Percentiles rank a stretch among this genome's conserved stretches.
These are phyloP conservation scores for Heliconius eleuchia DNA, from an alignment of 1,140 invertebrate genomes.

Conservation along the genomic window DNA sequence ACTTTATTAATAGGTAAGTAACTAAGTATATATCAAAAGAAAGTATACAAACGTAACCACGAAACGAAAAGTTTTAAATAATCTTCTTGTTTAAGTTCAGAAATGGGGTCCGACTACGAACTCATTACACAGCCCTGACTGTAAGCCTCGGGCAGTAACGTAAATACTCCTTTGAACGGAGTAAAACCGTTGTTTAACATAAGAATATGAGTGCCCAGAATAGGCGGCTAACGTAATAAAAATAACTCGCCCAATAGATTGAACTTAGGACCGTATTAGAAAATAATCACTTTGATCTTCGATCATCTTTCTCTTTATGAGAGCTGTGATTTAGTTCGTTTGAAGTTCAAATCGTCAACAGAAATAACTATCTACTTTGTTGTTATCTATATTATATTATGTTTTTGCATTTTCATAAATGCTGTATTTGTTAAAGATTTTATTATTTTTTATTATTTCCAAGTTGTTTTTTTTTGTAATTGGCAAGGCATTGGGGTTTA, in stretches of 20 bases:
- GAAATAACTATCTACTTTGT: neutral
- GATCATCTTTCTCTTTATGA: neutral
- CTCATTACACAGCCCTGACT: conserved; percentile 51
- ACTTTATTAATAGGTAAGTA: no score
- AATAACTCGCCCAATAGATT: conserved; percentile 13
- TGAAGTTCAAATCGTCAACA: neutral
- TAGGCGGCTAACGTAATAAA: conserved; percentile 31
- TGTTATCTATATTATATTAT: no score
- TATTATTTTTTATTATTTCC: no score
- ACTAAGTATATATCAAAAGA: neutral
- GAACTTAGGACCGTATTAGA: neutral
- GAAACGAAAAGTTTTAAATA: conserved; percentile 48
- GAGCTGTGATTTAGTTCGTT: neutral
- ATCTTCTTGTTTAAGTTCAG: conserved; percentile 46
- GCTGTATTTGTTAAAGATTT: no score
- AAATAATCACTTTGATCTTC: conserved; percentile 17
- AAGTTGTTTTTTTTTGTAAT: no score
- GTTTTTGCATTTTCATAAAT: no score
- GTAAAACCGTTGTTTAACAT: conserved; percentile 49
- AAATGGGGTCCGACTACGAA: conserved; percentile 45
- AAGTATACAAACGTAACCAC: conserved; percentile 29
- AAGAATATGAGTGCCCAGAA: conserved; percentile 48
- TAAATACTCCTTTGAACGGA: conserved; percentile 46
- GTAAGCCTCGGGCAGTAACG: conserved; percentile 46
- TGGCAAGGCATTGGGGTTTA: no score